Evolutionary conservation across 2,797 vertebrate genomes (phyloP).

Genomic region (Alca torda): DNA sequence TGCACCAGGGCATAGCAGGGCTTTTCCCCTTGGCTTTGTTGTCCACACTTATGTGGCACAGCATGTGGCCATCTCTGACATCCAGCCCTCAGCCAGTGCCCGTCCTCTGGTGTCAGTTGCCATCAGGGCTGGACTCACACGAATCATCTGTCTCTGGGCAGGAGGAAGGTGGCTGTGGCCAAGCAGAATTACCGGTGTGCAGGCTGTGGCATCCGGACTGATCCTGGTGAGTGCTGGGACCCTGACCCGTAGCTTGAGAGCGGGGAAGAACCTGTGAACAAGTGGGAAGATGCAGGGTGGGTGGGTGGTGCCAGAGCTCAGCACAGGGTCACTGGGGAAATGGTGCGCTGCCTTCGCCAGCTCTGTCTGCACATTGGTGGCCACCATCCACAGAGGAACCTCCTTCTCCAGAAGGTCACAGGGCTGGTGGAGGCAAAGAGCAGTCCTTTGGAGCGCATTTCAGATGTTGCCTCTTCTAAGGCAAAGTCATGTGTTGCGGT

Average conservation of each 20-base stretch:
- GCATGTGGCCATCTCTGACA: neutral
- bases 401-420: neutral
- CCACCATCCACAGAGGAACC: neutral
- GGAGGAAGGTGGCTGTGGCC: constrained; percentile 91
- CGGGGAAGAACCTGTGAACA: neutral
- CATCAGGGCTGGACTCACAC: neutral
- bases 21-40: neutral
- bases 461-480: neutral
- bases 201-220: constrained; percentile 92
- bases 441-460: neutral
- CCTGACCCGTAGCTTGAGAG: neutral
- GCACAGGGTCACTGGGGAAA: neutral
- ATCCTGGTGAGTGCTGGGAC: constrained; percentile 84
- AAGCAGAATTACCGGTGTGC: constrained; percentile 98
- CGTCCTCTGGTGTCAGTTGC: neutral
- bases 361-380: neutral
- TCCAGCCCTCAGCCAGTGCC: neutral
- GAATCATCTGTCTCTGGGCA: constrained; percentile 54
- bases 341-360: neutral
- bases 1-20: neutral
- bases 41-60: neutral
- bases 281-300: neutral
- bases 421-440: neutral
- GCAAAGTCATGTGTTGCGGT: neutral
- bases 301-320: neutral